Percentiles rank a stretch among this genome's conserved stretches.
phyloP scores from a whole-genome alignment of 2,113 vertebrate genomes.

The Nyctibius bracteatus region DNA sequence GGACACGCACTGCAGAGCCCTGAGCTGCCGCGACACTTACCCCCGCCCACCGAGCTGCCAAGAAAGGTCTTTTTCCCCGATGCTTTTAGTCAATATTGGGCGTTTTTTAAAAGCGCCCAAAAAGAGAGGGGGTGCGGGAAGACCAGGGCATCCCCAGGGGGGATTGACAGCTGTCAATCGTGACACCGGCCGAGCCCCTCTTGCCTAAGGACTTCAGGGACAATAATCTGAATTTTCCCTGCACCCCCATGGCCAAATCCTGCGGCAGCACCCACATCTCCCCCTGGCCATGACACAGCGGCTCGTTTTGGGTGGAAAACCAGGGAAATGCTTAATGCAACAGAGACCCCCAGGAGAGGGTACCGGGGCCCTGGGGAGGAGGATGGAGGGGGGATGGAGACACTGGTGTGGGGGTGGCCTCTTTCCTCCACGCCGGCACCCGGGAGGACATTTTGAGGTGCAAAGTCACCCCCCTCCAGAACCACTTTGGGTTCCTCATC shows the following conservation, averaged over 20 bases:
- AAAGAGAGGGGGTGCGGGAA: not conserved
- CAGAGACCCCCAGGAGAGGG: not conserved
- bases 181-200: not conserved
- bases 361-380: not conserved
- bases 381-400: not conserved
- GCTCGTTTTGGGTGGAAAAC: accelerated
- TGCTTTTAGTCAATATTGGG: not conserved
- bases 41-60: accelerated
- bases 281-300: not conserved
- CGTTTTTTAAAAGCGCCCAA: not conserved
- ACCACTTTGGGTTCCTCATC: not conserved
- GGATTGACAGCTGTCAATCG: not conserved
- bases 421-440: accelerated
- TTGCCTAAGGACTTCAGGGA: not conserved
- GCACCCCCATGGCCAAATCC: not conserved
- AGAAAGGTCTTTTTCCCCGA: not conserved
- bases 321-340: not conserved
- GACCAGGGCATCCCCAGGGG: not conserved
- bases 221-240: not conserved
- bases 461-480: not conserved
- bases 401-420: accelerated
- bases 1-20: not conserved
- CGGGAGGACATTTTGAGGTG: not conserved
- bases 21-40: accelerated
- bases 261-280: accelerated